Percentiles rank a stretch among this genome's conserved stretches.
Evolutionary conservation across 2,888 invertebrate species (phyloP).

Genomic region (Sepioteuthis lessoniana): DNA sequence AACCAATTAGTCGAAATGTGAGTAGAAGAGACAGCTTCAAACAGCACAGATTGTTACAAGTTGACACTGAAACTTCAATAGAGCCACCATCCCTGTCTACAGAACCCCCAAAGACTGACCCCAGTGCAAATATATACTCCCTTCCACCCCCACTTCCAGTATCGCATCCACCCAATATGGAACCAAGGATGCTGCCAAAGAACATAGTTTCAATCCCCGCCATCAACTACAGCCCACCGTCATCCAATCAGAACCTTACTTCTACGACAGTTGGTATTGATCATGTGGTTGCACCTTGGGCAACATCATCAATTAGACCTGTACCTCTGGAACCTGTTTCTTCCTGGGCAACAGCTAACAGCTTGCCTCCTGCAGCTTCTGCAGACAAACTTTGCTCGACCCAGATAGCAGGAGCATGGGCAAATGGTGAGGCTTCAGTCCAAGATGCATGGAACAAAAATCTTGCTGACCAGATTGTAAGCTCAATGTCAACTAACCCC

Average conservation of each 20-base stretch:
- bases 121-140: slow-evolving; percentile 43
- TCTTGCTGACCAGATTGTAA: slow-evolving; percentile 4
- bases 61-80: slow-evolving; percentile 50
- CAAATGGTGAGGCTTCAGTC: slow-evolving; percentile 4
- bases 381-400: background rate
- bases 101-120: slow-evolving; percentile 8
- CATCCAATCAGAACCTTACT: slow-evolving; percentile 38
- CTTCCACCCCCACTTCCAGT: slow-evolving; percentile 44
- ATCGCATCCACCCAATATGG: slow-evolving; percentile 24
- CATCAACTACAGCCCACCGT: slow-evolving; percentile 25
- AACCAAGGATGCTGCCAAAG: slow-evolving; percentile 45
- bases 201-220: slow-evolving; percentile 16
- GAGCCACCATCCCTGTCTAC: slow-evolving; percentile 48
- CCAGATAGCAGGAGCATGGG: background rate
- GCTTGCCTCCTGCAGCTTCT: background rate
- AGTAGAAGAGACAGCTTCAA: slow-evolving; percentile 67
- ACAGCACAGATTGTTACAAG: slow-evolving; percentile 59
- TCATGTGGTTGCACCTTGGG: slow-evolving; percentile 3
- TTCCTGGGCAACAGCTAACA: background rate
- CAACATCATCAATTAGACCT: background rate
- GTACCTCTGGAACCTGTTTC: background rate
- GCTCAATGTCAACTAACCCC: background rate
- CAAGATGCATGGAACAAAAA: slow-evolving; percentile 44
- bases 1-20: slow-evolving; percentile 61
- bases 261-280: background rate